These are phyloP conservation scores for Scolopax bukidnonensis DNA, from an alignment of 2,797 vertebrate genomes.

Conservation along the genomic window DNA sequence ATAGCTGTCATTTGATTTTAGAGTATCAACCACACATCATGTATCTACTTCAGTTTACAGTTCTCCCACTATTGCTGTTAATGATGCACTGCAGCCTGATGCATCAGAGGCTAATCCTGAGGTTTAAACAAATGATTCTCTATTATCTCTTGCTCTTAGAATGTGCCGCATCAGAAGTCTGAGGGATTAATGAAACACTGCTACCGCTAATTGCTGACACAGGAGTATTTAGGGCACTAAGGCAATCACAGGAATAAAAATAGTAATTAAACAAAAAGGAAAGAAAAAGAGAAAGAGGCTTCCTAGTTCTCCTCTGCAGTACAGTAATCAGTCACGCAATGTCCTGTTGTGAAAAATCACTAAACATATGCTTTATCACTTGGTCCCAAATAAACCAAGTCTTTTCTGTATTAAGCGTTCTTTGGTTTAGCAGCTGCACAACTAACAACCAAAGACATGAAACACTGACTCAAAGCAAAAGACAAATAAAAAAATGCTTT, in stretches of 20 bases:
- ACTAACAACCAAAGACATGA: not conserved
- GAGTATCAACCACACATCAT: not conserved
- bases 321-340: slow-evolving; percentile 72
- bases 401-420: not conserved
- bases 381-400: not conserved
- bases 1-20: not conserved
- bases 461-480: not conserved
- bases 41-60: slow-evolving; percentile 5
- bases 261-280: not conserved
- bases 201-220: slow-evolving; percentile 88
- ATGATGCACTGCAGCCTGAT: slow-evolving; percentile 19
- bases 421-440: not conserved
- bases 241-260: slow-evolving; percentile 72
- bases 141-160: slow-evolving; percentile 78
- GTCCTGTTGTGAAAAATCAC: not conserved
- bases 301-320: slow-evolving; percentile 63
- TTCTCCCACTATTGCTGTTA: slow-evolving; percentile 43
- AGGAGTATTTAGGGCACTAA: slow-evolving; percentile 75
- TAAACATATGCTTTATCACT: not conserved
- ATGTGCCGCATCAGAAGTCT: slow-evolving; percentile 75
- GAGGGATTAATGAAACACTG: slow-evolving; percentile 87
- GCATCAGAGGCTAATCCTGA: slow-evolving; percentile 72
- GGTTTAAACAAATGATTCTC: slow-evolving; percentile 76
- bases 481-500: not conserved
- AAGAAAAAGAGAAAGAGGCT: not conserved